Conservation (phyloP, 2,797 vertebrate species). For the Gorsachius magnificus region DNA sequence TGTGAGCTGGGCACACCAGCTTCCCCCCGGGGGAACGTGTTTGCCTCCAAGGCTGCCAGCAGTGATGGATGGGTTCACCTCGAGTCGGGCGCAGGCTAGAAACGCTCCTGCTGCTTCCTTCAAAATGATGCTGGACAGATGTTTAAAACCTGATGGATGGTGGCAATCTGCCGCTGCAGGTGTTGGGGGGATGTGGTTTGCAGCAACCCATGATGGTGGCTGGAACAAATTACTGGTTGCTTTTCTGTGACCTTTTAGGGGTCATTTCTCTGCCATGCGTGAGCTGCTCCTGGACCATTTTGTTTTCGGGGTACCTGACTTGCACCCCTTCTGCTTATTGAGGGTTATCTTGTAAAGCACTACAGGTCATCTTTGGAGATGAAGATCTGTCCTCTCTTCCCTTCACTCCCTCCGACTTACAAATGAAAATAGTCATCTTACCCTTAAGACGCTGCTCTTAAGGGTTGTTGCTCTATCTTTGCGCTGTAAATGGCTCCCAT, state of each 20-base stretch:
- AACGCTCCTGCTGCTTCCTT: neutral
- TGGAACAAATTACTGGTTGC: neutral
- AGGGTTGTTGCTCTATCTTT: neutral
- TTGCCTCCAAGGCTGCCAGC: neutral
- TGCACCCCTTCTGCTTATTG: neutral
- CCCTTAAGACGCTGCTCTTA: neutral
- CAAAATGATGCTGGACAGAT: neutral
- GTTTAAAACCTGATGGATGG: neutral
- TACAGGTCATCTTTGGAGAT: neutral
- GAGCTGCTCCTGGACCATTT: neutral
- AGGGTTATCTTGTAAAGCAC: neutral
- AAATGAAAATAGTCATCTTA: neutral
- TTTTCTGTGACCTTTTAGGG: neutral
- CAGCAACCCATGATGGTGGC: neutral
- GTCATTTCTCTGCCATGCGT: fast-evolving
- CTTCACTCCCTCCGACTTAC: neutral
- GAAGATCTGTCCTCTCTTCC: neutral
- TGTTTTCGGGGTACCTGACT: neutral
- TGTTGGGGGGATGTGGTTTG: neutral
- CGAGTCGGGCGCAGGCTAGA: neutral
- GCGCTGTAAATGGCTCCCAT: neutral
- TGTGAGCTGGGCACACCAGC: neutral
- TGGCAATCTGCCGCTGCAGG: neutral
- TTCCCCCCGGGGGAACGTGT: neutral
- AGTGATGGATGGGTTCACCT: neutral